phyloP scores from a whole-genome alignment of 2,888 invertebrate genomes.

The Prosopocoilus inquinatus region DNA sequence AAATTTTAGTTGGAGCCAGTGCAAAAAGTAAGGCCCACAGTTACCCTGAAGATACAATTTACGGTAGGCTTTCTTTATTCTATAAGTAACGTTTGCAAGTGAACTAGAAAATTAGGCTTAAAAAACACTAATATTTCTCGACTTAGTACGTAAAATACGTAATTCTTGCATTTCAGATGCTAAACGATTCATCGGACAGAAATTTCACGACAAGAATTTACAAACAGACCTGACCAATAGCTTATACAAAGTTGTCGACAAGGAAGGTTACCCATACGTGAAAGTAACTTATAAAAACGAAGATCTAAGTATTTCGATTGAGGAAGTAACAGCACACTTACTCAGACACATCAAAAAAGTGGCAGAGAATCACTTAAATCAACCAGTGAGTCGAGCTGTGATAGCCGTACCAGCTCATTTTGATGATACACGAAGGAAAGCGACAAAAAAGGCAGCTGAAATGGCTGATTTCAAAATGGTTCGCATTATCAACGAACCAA shows the following conservation, averaged over 20 bases:
- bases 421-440: constrained; percentile 31
- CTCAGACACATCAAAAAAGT: constrained; percentile 25
- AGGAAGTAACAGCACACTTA: constrained; percentile 28
- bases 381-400: constrained; percentile 25
- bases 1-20: too few species aligned
- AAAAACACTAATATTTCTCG: too few species aligned
- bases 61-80: too few species aligned
- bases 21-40: too few species aligned
- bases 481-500: constrained; percentile 32
- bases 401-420: constrained; percentile 37
- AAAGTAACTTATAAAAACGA: constrained; percentile 18
- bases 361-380: constrained; percentile 21
- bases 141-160: too few species aligned
- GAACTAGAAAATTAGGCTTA: too few species aligned
- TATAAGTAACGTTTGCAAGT: too few species aligned
- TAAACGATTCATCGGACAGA: constrained; percentile 34
- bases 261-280: constrained; percentile 23
- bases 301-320: constrained; percentile 20
- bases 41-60: too few species aligned
- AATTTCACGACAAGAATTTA: constrained; percentile 27
- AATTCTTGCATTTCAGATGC: constrained; percentile 1
- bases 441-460: constrained; percentile 31
- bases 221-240: constrained; percentile 28
- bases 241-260: constrained; percentile 25
- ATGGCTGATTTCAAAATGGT: constrained; percentile 30